Evolutionary conservation across 2,113 vertebrate species (phyloP).

Genomic region (Crotalus tigris): DNA sequence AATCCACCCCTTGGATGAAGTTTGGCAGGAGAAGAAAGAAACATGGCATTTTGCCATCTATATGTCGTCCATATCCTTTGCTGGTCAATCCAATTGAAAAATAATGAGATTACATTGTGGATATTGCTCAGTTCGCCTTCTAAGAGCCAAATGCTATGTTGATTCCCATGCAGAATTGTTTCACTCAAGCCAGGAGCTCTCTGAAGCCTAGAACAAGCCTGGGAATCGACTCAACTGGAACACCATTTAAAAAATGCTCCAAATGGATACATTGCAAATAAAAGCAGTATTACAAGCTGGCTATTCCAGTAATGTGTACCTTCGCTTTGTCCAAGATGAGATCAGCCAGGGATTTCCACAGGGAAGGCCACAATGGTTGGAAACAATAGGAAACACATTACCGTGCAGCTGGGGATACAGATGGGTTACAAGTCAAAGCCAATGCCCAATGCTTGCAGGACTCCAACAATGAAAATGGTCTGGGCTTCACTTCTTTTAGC

Average conservation of each 20-base stretch:
- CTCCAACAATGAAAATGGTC: background rate
- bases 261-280: background rate
- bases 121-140: background rate
- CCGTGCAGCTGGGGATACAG: background rate
- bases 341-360: background rate
- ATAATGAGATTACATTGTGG: background rate
- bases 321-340: background rate
- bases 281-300: background rate
- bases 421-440: background rate
- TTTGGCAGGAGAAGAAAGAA: background rate
- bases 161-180: background rate
- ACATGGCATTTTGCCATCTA: background rate
- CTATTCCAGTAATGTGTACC: background rate
- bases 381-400: background rate
- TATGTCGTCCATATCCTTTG: background rate
- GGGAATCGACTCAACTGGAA: background rate
- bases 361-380: background rate
- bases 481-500: background rate
- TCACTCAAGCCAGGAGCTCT: background rate
- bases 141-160: background rate
- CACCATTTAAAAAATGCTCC: background rate
- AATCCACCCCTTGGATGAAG: background rate
- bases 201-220: background rate
- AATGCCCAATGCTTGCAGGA: background rate
- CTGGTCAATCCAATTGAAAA: background rate